A percentile compares a stretch with the other conserved stretches of the same genome.
These are phyloP conservation scores for Colostygia pectinataria DNA, from an alignment of 2,888 invertebrate genomes.

Conservation along the genomic window DNA sequence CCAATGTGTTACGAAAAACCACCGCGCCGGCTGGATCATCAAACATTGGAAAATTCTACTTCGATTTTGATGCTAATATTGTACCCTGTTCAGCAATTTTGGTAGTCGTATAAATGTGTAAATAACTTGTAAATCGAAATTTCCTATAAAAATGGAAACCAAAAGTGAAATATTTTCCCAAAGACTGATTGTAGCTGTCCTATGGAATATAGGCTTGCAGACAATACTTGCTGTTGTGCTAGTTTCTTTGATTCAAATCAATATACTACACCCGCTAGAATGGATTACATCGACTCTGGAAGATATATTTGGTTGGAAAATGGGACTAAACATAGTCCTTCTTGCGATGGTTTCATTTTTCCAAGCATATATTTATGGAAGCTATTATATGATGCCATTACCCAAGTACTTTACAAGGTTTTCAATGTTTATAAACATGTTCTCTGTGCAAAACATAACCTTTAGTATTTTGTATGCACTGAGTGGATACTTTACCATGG, in stretches of 20 bases:
- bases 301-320: constrained; percentile 84
- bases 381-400: constrained; percentile 85
- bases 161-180: constrained; percentile 82
- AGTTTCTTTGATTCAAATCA: constrained; percentile 83
- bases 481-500: constrained; percentile 86
- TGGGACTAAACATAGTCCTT: constrained; percentile 86
- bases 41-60: no score
- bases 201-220: constrained; percentile 84
- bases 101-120: not conserved
- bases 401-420: constrained; percentile 86
- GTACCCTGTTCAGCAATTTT: not conserved
- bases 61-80: no score
- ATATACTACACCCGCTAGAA: constrained; percentile 84
- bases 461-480: constrained; percentile 83
- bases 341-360: constrained; percentile 85
- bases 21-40: no score
- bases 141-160: constrained; percentile 55
- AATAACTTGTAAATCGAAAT: constrained; percentile 18
- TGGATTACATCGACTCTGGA: constrained; percentile 85
- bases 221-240: constrained; percentile 74
- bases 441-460: constrained; percentile 83
- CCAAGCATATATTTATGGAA: constrained; percentile 88
- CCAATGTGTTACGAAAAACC: no score
- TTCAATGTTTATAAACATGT: constrained; percentile 84
- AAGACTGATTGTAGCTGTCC: constrained; percentile 84